Evolutionary conservation across 1,140 invertebrate species (phyloP), one percentile per base, ranked within the genome.

Genomic region (Cyphomyrmex costatus): DNA sequence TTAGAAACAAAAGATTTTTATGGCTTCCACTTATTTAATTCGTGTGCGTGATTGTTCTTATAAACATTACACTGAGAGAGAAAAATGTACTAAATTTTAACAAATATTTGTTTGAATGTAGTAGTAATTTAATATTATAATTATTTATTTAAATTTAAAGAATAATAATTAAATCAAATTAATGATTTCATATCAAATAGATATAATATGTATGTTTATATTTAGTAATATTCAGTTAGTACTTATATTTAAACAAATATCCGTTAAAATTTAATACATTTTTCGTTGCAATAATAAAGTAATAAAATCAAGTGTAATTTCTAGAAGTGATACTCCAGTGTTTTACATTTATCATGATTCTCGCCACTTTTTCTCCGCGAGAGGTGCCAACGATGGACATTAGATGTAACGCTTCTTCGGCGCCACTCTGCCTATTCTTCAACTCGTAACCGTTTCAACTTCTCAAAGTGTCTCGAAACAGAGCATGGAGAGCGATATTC

Each of bases 401-500:
- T n/a, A 71, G n/a, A 12, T 16, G 24, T 19, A n/a, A 42, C n/a
- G 8, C 33, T 49, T 74, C 68, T 74, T 16, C 68, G 24, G 7
- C 33, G 30, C 2, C 14, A 14, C 51, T 46, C 65, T 33, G 30
- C 27, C 60, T 19, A n/a, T 76, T 60, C 36, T 58, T 42, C 2
- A 30, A 30, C 16, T 21, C 24, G 60, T 42, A 16, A 33, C 0
- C 30, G 30, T 46, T 53, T 53, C 49, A 30, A 68, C 77, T 68
- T 56, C 63, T 70, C 65, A 10, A 80, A 36, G 21, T 70, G 33
- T 70, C 33, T 80, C 65, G 78, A 80, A 80, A 70, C 77, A 80
- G 63, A 70, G 78, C 63, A 65, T 80, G 78, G 65, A 85, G 85
- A 84, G 77, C 42, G 88, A 89, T 90, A 86, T 70, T 82, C 60